Base-by-base conservation (phyloP, 2,888 invertebrate species). In the Mystacides longicornis region DNA sequence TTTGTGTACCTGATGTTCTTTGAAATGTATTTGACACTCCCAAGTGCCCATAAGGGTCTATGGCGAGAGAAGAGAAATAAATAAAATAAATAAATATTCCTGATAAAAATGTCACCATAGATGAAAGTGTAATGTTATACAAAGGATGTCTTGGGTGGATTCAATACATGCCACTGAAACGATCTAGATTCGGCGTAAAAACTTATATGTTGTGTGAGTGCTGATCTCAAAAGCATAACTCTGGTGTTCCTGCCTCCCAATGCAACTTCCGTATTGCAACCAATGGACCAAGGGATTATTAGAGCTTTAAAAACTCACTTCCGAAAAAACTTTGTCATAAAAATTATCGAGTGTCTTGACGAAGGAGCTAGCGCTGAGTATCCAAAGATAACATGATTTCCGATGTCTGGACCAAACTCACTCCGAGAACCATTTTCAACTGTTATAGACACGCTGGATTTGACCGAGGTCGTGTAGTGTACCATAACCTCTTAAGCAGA, bases 111-210 rank as follows among this genome's bases (percentile, higher is more conserved):
- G 27, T 60, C 21, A 59, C 54, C 3, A 57, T 62, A 49, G 61
- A 62, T 52, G 60, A 62, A 47, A 62, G 63, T 49, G 31, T 62
- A 20, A 54, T 63, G 51, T 51, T 61, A 11, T 62, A 50, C 46
- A 60, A 60, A 56, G 62, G 61, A 27, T 33, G 63, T 20, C 42
- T 62, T 37, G 47, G 54, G 11, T 63, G 58, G 47, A 18, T 31
- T 4, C 53, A 53, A 22, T 53, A 48, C 48, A 53, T 53, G 14
- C 48, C 48, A 45, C 19, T 48, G 20, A 53, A 53, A 53, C 47
- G 53, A 48, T 23, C 53, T 31, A 20, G 48, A 48, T 53, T 53
- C 23, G 27, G 31, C 11, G 23, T 48, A n/a, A 53, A 53, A n/a
- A 48, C 16, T 9, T 43, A 9, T 16, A 43, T 43, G 43, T 18